Conservation (phyloP, 23 tunicate species). For the Styela clava region DNA sequence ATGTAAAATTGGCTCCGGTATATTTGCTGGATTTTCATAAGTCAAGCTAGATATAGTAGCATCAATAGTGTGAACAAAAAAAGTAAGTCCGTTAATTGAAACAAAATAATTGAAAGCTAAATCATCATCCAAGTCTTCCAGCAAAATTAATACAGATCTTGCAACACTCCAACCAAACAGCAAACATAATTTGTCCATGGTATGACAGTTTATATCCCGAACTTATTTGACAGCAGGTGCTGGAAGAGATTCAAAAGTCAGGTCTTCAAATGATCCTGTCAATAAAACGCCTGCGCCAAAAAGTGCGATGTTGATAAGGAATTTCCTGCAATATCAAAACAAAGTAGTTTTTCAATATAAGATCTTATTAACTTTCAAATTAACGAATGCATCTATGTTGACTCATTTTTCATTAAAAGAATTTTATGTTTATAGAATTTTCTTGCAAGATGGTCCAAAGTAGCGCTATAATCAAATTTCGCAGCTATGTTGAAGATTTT, state of each 20-base stretch:
- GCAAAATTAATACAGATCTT: not conserved
- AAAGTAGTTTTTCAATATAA: too few relatives aligned
- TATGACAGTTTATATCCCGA: not conserved
- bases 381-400: too few relatives aligned
- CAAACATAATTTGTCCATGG: slow-evolving; percentile 1
- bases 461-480: too few relatives aligned
- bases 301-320: slow-evolving; percentile 63
- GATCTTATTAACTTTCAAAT: too few relatives aligned
- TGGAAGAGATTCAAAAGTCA: slow-evolving; percentile 58
- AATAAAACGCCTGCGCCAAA: slow-evolving; percentile 57
- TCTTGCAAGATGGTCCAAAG: too few relatives aligned
- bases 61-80: not conserved
- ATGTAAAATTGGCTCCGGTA: not conserved
- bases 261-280: slow-evolving; percentile 45
- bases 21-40: not conserved
- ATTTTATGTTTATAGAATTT: too few relatives aligned
- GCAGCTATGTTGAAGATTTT: too few relatives aligned
- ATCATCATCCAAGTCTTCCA: slow-evolving; percentile 6
- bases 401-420: too few relatives aligned
- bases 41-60: not conserved
- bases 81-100: not conserved
- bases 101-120: not conserved
- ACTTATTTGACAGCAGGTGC: slow-evolving; percentile 8
- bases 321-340: slow-evolving; percentile 39
- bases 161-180: slow-evolving; percentile 7